These are phyloP conservation scores for Champsocephalus esox DNA, from an alignment of 2,797 vertebrate genomes.

Conservation along the genomic window DNA sequence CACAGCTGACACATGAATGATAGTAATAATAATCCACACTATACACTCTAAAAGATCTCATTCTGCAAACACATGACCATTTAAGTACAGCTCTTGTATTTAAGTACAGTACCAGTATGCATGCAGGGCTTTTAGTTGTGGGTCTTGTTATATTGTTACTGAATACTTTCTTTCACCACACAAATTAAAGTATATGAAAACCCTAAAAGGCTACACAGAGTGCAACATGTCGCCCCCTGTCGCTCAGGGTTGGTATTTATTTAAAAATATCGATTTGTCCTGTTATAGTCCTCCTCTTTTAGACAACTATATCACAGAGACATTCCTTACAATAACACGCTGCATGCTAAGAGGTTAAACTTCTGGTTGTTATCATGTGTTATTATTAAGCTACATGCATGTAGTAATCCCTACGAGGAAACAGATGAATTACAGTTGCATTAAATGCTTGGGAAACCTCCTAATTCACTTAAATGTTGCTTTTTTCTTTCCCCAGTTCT, in stretches of 20 bases:
- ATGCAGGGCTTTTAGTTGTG: not conserved
- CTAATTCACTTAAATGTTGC: not conserved
- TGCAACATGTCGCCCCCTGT: slow-evolving; percentile 47
- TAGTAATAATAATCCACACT: not conserved
- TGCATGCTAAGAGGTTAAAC: not conserved
- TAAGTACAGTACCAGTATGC: not conserved
- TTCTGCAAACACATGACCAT: not conserved
- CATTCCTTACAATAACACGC: not conserved
- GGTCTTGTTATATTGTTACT: too few species aligned
- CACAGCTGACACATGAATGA: not conserved
- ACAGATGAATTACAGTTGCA: not conserved
- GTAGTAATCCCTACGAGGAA: not conserved
- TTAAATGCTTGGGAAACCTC: too few species aligned
- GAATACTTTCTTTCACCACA: not conserved
- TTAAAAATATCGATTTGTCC: not conserved
- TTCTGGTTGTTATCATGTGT: not conserved
- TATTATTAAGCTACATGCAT: not conserved
- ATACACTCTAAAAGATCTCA: not conserved
- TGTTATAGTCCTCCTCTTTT: not conserved
- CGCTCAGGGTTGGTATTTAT: not conserved
- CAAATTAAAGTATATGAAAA: not conserved
- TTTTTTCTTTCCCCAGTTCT: not conserved
- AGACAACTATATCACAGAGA: not conserved
- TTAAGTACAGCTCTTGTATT: not conserved
- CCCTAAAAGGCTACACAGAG: not conserved